These are phyloP conservation scores for Ascaphus truei DNA, from an alignment of 2,113 vertebrate species.

Conservation along the genomic window DNA sequence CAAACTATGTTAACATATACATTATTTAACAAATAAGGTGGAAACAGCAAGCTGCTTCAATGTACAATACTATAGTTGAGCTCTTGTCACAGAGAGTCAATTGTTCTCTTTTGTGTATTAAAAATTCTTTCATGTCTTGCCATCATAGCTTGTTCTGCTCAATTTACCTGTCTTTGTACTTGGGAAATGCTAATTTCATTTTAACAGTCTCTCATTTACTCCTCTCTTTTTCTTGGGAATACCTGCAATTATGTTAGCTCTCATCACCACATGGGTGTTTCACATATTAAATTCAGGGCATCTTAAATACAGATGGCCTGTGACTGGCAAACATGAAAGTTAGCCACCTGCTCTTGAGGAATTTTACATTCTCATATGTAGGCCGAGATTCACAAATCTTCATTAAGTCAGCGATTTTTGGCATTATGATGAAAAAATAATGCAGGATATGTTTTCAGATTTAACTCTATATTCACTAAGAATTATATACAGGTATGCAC, in stretches of 20 bases:
- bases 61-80: no score
- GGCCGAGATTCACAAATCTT: no score
- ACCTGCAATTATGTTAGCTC: background rate
- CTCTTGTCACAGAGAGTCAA: no score
- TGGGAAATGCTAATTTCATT: background rate
- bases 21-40: no score
- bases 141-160: background rate
- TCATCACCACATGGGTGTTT: background rate
- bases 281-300: background rate
- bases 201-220: conserved; percentile 16
- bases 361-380: background rate
- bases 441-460: no score
- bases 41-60: no score
- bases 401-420: no score
- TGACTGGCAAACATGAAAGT: background rate
- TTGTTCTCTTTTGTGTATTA: no score
- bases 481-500: no score
- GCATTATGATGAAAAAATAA: no score
- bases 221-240: background rate
- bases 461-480: no score
- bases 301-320: background rate
- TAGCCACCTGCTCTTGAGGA: background rate
- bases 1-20: no score
- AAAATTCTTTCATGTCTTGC: background rate
- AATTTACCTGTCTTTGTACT: conserved; percentile 7